Conservation (phyloP, 2,888 invertebrate genomes). For the Nycteola revayana region DNA sequence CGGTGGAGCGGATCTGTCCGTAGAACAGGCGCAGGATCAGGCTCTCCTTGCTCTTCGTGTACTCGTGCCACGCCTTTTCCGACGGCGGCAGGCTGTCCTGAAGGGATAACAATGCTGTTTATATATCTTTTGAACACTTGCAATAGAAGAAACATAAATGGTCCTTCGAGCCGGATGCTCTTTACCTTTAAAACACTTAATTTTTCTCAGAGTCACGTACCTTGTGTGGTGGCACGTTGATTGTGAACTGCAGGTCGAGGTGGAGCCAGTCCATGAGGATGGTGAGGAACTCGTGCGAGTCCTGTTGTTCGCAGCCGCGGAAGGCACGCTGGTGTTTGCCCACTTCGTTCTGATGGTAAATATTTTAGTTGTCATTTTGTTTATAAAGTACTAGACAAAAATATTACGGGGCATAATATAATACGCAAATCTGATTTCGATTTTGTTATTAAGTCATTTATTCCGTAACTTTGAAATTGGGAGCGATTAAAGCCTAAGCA, state of each 20-base stretch:
- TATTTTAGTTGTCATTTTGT: too few relatives aligned
- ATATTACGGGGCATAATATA: too few relatives aligned
- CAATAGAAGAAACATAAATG: too few relatives aligned
- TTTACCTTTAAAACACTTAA: too few relatives aligned
- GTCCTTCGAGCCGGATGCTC: too few relatives aligned
- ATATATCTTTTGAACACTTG: too few relatives aligned
- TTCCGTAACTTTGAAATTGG: too few relatives aligned
- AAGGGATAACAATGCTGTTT: too few relatives aligned
- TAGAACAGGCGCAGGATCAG: slow-evolving; percentile 90
- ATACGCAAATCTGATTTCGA: too few relatives aligned
- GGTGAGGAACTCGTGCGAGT: slow-evolving; percentile 94
- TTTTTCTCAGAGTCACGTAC: slow-evolving; percentile 31
- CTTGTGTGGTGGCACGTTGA: slow-evolving; percentile 59
- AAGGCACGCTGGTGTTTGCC: slow-evolving; percentile 89
- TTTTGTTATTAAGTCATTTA: too few relatives aligned
- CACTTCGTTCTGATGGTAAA: slow-evolving; percentile 87
- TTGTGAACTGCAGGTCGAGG: slow-evolving; percentile 85
- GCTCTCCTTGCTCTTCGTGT: slow-evolving; percentile 86
- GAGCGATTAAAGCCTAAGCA: too few relatives aligned
- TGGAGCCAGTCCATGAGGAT: slow-evolving; percentile 94
- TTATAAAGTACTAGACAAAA: too few relatives aligned
- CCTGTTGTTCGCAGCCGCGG: slow-evolving; percentile 91
- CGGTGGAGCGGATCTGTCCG: slow-evolving; percentile 92
- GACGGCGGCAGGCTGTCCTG: slow-evolving; percentile 68
- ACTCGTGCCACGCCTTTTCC: slow-evolving; percentile 87